Evolutionary conservation across 2,113 vertebrate species (phyloP), one percentile per base, ranked within the genome.

Genomic region (Manacus vitellinus): DNA sequence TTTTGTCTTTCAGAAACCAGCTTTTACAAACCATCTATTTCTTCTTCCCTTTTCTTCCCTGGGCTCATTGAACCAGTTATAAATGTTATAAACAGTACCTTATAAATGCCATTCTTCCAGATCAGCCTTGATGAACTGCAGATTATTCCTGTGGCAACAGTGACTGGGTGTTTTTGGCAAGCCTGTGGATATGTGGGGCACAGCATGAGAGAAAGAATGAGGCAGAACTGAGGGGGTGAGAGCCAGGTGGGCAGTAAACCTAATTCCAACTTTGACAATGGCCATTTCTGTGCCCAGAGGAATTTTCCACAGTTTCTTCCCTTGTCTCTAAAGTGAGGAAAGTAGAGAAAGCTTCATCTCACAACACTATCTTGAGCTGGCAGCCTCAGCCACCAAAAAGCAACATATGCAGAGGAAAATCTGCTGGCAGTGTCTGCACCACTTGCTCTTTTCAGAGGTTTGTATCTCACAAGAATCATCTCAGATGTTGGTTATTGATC

Each of bases 381-480:
- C 56, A 95, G 27, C 31, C 23, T 75, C 85, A 91, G 56, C 17
- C 33, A 59, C 30, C 43, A 59, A 13, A 65, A 22, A 77, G 15
- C 79, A 88, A 22, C 62, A 39, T 47, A 55, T n/a, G 59, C 30
- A 62, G 75, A 58, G 46, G 8, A 77, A 80, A 93, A 47, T 71
- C 71, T 89, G 51, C 19, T 11, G 22, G 73, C 47, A 52, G 55
- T 2, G 18, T 39, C 43, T 77, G 52, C 56, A 71, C 14, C 25
- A n/a, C 27, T 94, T 86, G 56, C 62, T 94, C 77, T 87, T 89
- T 71, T 63, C 47, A 67, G 81, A 31, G 77, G 28, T 31, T 58
- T 85, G 8, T 23, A 13, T 37, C 58, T 52, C 43, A 2, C 12
- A 71, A 51, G 52, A n/a, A 41, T 28, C 24, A 33, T 28, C 56